phyloP scores from a whole-genome alignment of 1,140 invertebrate genomes.

The Cyphomyrmex costatus region DNA sequence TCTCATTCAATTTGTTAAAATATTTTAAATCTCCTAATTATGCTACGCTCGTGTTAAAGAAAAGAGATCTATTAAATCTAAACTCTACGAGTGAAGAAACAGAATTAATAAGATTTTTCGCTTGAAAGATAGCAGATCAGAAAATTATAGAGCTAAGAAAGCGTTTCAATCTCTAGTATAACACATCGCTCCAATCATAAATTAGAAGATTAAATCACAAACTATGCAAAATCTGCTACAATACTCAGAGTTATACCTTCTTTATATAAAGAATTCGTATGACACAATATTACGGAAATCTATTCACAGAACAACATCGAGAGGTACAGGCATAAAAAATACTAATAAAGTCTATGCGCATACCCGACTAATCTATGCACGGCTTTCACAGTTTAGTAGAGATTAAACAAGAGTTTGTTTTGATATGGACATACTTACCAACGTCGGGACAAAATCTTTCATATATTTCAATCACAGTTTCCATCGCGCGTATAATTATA shows the following conservation, averaged over 20 bases:
- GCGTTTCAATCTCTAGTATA: slow-evolving; percentile 44
- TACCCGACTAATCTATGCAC: slow-evolving; percentile 66
- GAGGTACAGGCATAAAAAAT: slow-evolving; percentile 41
- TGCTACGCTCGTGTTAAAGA: background rate
- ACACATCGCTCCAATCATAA: slow-evolving; percentile 37
- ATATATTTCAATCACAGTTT: slow-evolving; percentile 62
- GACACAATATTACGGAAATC: slow-evolving; percentile 46
- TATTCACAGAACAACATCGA: slow-evolving; percentile 51
- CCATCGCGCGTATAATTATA: slow-evolving; percentile 26
- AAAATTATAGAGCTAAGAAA: slow-evolving; percentile 46
- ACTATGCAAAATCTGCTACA: slow-evolving; percentile 27
- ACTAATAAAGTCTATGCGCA: slow-evolving; percentile 63
- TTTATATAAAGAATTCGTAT: slow-evolving; percentile 30
- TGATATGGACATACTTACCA: slow-evolving; percentile 75
- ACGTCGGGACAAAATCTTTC: slow-evolving; percentile 51
- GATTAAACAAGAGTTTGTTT: slow-evolving; percentile 60
- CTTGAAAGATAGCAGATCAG: background rate
- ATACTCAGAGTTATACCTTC: slow-evolving; percentile 36
- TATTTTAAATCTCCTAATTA: slow-evolving; percentile 24
- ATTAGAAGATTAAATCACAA: slow-evolving; percentile 40
- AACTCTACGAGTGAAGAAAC: background rate
- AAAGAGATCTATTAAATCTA: background rate
- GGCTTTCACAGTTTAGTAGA: slow-evolving; percentile 42
- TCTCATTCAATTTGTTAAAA: slow-evolving; percentile 10
- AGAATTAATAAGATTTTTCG: background rate